Evolutionary conservation across 1,140 invertebrate species (phyloP).

Genomic region (Drosophila sulfurigaster): DNA sequence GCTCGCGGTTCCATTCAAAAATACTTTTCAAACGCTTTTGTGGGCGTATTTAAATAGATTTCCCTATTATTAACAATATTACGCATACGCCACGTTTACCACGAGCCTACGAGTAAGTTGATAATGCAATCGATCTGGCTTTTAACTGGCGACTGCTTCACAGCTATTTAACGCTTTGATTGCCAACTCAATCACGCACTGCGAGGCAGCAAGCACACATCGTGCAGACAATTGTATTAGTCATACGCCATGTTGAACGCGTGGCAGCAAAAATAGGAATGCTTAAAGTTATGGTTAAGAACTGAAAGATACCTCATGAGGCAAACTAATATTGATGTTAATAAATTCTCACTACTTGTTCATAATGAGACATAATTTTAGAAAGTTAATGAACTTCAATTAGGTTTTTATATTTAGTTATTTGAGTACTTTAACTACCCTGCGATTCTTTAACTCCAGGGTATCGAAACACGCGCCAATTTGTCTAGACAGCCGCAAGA

Average conservation of each 20-base stretch:
- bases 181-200: conserved; percentile 1
- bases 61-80: conserved; percentile 13
- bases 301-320: neutral
- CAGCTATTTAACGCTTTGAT: conserved; percentile 25
- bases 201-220: neutral
- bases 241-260: conserved; percentile 57
- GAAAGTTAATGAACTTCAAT: too few relatives aligned
- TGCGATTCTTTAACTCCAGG: neutral
- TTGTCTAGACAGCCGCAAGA: conserved; percentile 71
- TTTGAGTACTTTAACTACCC: neutral
- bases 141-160: conserved; percentile 19
- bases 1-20: neutral
- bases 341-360: neutral
- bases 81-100: conserved; percentile 32
- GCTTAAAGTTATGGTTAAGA: conserved; percentile 1
- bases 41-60: conserved; percentile 9
- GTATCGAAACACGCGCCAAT: conserved; percentile 55
- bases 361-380: too few relatives aligned
- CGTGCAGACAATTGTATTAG: conserved; percentile 55
- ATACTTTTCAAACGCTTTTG: neutral
- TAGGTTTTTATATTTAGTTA: too few relatives aligned
- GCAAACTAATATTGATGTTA: neutral
- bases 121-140: conserved; percentile 9
- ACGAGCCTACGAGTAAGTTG: neutral
- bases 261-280: neutral